Base-by-base conservation (phyloP, 1,140 invertebrate species). In the Tetramorium simillimum region DNA sequence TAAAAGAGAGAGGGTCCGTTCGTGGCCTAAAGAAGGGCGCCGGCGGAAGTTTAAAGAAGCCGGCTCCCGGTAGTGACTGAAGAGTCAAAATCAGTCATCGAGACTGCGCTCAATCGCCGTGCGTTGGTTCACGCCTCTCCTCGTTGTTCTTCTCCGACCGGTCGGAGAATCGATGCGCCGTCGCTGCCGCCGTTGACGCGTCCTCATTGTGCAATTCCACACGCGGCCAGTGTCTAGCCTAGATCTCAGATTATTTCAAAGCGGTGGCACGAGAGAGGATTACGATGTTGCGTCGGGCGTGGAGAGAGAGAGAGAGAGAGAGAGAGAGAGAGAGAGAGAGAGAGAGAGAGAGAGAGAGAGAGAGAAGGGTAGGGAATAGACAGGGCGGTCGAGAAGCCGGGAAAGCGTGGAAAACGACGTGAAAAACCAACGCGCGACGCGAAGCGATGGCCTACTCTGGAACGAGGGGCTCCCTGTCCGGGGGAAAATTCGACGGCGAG, bases 241-340 rank as follows among this genome's bases (percentile, higher is more conserved):
- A 91, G 90, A 91, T 91, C 90, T 91, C 90, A 89, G 73, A 91
- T 82, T 84, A 91, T 88, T 91, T 86, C 90, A 88, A 91, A 91
- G 90, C 84, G 65, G 43, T 75, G 67, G 80, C 73, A 56, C 24
- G 82, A 80, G 28, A 62, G 82, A 80, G 28, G 62, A 76, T 82
- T 67, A 70, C 43, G 24, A 77, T 73, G 56, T 86, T 69, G 77
- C n/a, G 28, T 80, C 62, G 46, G 14, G 24, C 40, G 24, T 43
- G 43, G 62, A 43, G 46, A 33, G 33, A 33, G 28, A 33, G n/a
- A n/a, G n/a, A n/a, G n/a, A n/a, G n/a, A n/a, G n/a, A n/a, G n/a
- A n/a, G n/a, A n/a, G n/a, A n/a, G n/a, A n/a, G n/a, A n/a, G n/a
- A n/a, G n/a, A n/a, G n/a, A n/a, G n/a, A n/a, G n/a, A n/a, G n/a